Base-by-base conservation (phyloP, 1,140 invertebrate genomes). In the Apis cerana region DNA sequence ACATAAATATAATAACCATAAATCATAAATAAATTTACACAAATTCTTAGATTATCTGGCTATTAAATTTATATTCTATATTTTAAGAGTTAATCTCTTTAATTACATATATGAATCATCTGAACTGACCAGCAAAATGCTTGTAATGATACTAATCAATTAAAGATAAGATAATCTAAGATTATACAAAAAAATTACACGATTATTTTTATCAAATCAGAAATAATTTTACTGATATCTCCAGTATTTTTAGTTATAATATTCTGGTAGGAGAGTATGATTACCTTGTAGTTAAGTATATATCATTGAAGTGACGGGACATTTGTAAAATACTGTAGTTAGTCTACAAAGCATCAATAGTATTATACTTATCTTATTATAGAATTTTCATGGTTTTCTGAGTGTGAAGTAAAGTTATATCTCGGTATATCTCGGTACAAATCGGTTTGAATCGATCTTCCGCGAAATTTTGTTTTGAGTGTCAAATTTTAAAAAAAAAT, bases 401-500 rank as follows among this genome's bases (percentile, higher is more conserved):
- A 50, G 15, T 33, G 62, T 54, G 75, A 58, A 72, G n/a, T 48
- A 21, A 62, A 10, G 68, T 79, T 76, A 65, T 82, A 62, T 61
- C 59, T 81, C 77, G 72, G 77, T 75, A 54, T 76, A 68, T 68
- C 59, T 85, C 75, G 75, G 59, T 64, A 67, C 50, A 67, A 76
- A 72, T 85, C 85, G 79, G 75, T 80, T 80, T 69, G 65, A n/a
- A 54, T 84, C 81, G 76, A 50, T 71, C 75, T 81, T 85, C 52
- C 69, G 77, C 74, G 54, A 80, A 75, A 79, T 76, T 82, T 50
- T 50, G 50, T 77, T 82, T 48, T 7, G 48, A 76, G 75, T 74
- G 72, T 80, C 75, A 83, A 88, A 81, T 88, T 86, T 86, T 48
- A 11, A n/a, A 79, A 80, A 88, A 86, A 84, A 54, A 70, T 12